phyloP scores from a whole-genome alignment of 2,888 invertebrate genomes.

The Lasius fuliginosus region DNA sequence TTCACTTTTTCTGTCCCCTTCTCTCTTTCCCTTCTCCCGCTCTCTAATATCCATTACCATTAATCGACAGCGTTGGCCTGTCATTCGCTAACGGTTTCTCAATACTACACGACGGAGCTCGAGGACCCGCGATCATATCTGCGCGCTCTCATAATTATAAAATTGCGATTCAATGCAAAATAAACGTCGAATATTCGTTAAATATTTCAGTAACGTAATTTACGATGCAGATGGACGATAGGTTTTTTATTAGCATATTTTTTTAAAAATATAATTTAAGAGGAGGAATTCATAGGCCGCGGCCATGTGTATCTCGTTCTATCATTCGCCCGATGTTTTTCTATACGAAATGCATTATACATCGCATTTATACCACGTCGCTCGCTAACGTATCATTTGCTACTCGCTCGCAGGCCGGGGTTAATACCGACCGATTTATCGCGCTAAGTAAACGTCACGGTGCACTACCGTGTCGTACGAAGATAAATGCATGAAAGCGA shows the following conservation, averaged over 20 bases:
- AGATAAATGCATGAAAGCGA: slow-evolving; percentile 54
- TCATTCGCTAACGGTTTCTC: slow-evolving; percentile 33
- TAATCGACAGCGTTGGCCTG: slow-evolving; percentile 24
- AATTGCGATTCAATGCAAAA: not conserved
- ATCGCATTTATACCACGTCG: slow-evolving; percentile 37
- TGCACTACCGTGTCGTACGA: slow-evolving; percentile 50
- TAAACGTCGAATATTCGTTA: not conserved
- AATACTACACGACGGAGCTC: not conserved
- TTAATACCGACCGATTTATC: slow-evolving; percentile 63
- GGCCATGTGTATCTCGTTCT: not conserved
- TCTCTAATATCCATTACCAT: slow-evolving; percentile 28
- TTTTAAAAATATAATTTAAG: not conserved
- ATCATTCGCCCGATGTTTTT: not conserved
- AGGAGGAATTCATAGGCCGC: not conserved
- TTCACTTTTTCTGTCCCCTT: slow-evolving; percentile 48
- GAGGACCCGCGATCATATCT: not conserved
- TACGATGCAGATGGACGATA: not conserved
- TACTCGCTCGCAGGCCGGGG: slow-evolving; percentile 24
- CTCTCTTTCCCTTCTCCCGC: not conserved
- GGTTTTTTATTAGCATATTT: not conserved
- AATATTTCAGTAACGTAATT: not conserved
- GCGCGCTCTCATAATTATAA: not conserved
- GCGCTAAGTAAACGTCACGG: slow-evolving; percentile 52
- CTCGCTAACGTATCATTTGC: slow-evolving; percentile 45
- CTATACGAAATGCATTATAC: slow-evolving; percentile 19